Evolutionary conservation across 2,113 vertebrate species (phyloP), one percentile per base, ranked within the genome.

Genomic region (Copsychus sechellarum): DNA sequence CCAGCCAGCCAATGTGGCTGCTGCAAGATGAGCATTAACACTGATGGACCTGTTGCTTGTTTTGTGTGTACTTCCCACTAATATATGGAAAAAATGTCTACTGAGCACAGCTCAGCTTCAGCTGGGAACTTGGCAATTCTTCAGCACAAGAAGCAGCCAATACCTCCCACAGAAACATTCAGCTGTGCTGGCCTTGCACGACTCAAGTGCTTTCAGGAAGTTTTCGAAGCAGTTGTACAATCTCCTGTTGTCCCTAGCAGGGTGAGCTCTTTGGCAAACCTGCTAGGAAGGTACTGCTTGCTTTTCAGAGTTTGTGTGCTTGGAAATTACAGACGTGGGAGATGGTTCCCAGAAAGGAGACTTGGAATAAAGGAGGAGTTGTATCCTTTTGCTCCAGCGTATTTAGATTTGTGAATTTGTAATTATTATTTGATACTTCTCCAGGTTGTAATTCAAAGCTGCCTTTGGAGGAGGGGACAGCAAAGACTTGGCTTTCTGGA

Each of bases 21-120:
- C 54, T 89, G 84, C 81, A 60, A 84, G 90, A 91, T 62, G 70
- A 91, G 47, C 81, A 73, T 85, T 81, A 81, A 17, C 65, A 54
- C 60, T 62, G 53, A 31, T 3, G 1, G 3, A 76, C 66, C 61
- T 48, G 79, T 23, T 78, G 1, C 77, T 71, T 77, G 47, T 70
- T 86, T 57, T 71, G 26, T 72, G 86, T 81, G 64, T 58, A 16
- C 42, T 91, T 86, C 87, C 33, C 34, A 38, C 90, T 67, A 81
- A 91, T 56, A 11, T 79, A 89, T 64, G 73, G 90, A 91, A 84
- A 84, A 87, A 93, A 90, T 40, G 61, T 88, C 73, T 77, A 3
- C 42, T 67, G 90, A 94, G 87, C 78, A 67, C 56, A 86, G 34
- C 23, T 6, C 84, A 87, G 73, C 60, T 94, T 86, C 92, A 89